Percentiles rank a stretch among this genome's conserved stretches.
phyloP scores from a whole-genome alignment of 2,888 invertebrate genomes.

The Agrochola macilenta region DNA sequence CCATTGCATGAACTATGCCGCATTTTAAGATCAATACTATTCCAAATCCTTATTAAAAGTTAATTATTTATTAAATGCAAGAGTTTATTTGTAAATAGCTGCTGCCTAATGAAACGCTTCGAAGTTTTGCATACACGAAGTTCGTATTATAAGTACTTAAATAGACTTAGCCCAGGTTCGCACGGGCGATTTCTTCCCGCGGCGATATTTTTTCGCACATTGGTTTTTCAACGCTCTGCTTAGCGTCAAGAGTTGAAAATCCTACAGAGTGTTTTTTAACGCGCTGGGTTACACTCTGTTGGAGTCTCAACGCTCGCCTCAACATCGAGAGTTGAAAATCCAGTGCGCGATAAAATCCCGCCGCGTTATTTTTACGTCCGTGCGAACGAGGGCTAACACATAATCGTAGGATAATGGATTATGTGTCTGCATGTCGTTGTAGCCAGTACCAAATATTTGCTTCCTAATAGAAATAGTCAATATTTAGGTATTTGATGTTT shows the following conservation, averaged over 20 bases:
- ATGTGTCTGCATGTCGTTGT: conserved; percentile 1
- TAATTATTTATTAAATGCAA: neutral
- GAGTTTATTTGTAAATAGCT: conserved; percentile 9
- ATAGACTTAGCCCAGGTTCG: conserved; percentile 9
- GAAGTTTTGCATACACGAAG: neutral
- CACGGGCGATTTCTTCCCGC: too few relatives aligned
- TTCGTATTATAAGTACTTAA: conserved; percentile 2
- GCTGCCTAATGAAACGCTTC: neutral
- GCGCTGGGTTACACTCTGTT: too few relatives aligned
- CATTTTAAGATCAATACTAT: neutral
- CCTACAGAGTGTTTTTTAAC: too few relatives aligned
- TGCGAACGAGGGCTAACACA: neutral
- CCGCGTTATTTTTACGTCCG: too few relatives aligned
- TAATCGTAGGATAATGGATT: conserved; percentile 32
- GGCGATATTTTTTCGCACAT: too few relatives aligned
- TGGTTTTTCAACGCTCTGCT: too few relatives aligned
- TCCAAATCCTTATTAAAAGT: neutral
- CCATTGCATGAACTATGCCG: neutral
- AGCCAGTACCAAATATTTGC: conserved; percentile 44
- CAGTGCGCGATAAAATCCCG: too few relatives aligned
- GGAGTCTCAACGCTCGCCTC: too few relatives aligned
- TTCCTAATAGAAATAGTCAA: conserved; percentile 20
- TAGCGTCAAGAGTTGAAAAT: too few relatives aligned
- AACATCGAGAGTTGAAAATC: too few relatives aligned
- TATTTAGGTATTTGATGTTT: conserved; percentile 25